Evolutionary conservation across 1,140 invertebrate species (phyloP), one percentile per base, ranked within the genome.

Genomic region (Sinonovacula constricta): DNA sequence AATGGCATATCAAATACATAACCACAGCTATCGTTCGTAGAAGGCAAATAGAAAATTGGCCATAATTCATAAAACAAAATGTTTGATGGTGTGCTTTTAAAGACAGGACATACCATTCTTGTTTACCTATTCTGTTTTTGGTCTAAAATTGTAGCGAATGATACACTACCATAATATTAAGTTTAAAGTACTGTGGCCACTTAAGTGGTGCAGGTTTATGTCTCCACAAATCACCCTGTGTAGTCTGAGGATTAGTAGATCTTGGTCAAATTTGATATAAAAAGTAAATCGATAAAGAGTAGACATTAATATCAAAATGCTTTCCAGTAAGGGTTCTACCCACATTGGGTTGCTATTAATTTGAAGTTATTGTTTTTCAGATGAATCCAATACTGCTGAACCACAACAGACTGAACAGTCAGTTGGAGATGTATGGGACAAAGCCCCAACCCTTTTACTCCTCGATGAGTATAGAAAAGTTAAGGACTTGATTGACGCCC

Each of bases 1-100:
- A n/a, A n/a, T n/a, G n/a, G n/a, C 57, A 60, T 60, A 60, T 60
- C 57, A 60, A 60, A 60, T 60, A 60, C 57, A 26, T 30, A 60
- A 60, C 7, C 57, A 60, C 26, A 60, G 57, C 57, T 60, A 60
- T 60, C 26, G 57, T 24, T 60, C 57, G 57, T 60, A 30, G 57
- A 60, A 60, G 57, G 57, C 57, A 60, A 60, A 60, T 60, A 60
- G 12, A 60, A 60, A 60, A 57, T 60, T 12, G 57, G 57, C 57
- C 57, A 60, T 60, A 60, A 60, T 60, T 7, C 7, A 30, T 60
- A 60, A 60, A 60, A 60, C 57, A 60, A n/a, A 3, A 60, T 60
- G 57, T 60, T 60, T 60, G 57, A 60, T 60, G 3, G 57, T 60
- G 33, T 60, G 57, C 26, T 60, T 60, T 60, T 60, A 60, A 60